A percentile compares a stretch with the other conserved stretches of the same genome.
Conservation (phyloP, 2,888 invertebrate species). For the Rhagonycha fulva region DNA sequence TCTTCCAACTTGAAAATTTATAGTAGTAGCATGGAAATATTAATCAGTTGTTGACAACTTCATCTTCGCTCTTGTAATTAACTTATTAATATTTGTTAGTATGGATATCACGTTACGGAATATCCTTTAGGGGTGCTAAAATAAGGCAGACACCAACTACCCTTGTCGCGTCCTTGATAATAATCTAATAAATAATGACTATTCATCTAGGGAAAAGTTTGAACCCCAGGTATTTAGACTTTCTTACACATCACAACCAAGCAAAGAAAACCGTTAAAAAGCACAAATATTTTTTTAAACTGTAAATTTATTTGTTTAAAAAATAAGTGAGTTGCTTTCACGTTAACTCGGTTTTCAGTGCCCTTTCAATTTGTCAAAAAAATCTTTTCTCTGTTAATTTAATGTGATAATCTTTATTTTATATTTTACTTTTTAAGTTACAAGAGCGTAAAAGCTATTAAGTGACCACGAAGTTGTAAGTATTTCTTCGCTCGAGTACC, state of each 20-base stretch:
- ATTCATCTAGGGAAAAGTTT: background rate
- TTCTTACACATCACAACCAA: background rate
- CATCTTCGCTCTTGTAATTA: too few relatives aligned
- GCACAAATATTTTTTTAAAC: background rate
- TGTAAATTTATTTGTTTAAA: background rate
- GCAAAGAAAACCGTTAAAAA: background rate
- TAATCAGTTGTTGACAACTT: too few relatives aligned
- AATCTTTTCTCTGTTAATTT: background rate
- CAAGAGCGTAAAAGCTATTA: background rate
- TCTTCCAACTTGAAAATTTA: too few relatives aligned
- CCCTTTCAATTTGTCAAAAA: background rate
- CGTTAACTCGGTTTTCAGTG: background rate
- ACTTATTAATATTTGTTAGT: too few relatives aligned
- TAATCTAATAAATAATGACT: background rate
- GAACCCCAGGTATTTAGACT: background rate
- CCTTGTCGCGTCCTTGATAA: background rate
- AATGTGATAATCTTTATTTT: background rate
- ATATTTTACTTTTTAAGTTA: background rate
- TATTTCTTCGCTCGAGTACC: conserved; percentile 2
- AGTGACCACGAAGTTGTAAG: conserved; percentile 8
- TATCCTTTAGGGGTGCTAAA: too few relatives aligned
- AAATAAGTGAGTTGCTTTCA: background rate
- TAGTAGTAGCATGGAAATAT: too few relatives aligned
- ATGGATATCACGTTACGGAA: too few relatives aligned
- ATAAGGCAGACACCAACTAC: background rate